These are phyloP conservation scores for Euura lappo DNA, from an alignment of 1,140 invertebrate genomes.

Conservation along the genomic window DNA sequence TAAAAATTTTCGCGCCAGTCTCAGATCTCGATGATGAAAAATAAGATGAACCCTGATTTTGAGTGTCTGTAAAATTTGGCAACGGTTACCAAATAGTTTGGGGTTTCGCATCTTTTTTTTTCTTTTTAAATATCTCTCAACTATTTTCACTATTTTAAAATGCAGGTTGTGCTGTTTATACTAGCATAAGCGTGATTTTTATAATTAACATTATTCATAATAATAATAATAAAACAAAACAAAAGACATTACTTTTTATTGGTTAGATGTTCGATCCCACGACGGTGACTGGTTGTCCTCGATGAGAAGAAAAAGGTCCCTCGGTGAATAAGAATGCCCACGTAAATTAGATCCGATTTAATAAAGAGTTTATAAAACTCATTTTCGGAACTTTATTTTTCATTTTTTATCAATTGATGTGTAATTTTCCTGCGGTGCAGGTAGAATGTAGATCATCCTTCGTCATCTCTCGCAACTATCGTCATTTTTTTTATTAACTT, in stretches of 20 bases:
- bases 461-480: not conserved
- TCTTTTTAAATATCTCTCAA: slow-evolving; percentile 4
- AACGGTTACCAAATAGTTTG: not conserved
- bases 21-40: not conserved
- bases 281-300: slow-evolving; percentile 31
- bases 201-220: not conserved
- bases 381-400: not conserved
- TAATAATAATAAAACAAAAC: slow-evolving; percentile 16
- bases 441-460: not conserved
- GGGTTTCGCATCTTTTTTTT: not conserved
- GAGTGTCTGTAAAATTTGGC: slow-evolving; percentile 9
- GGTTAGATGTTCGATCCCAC: slow-evolving; percentile 29
- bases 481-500: not conserved
- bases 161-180: slow-evolving; percentile 25
- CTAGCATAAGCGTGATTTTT: not conserved
- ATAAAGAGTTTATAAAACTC: not conserved
- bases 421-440: not conserved
- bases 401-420: not conserved
- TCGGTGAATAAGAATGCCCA: slow-evolving; percentile 48
- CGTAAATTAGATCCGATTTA: not conserved
- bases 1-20: not conserved
- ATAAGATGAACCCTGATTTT: not conserved
- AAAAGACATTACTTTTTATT: slow-evolving; percentile 33
- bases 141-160: slow-evolving; percentile 12
- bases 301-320: slow-evolving; percentile 32